Conservation (phyloP, 2,888 invertebrate genomes). For the Rhogogaster chlorosoma region DNA sequence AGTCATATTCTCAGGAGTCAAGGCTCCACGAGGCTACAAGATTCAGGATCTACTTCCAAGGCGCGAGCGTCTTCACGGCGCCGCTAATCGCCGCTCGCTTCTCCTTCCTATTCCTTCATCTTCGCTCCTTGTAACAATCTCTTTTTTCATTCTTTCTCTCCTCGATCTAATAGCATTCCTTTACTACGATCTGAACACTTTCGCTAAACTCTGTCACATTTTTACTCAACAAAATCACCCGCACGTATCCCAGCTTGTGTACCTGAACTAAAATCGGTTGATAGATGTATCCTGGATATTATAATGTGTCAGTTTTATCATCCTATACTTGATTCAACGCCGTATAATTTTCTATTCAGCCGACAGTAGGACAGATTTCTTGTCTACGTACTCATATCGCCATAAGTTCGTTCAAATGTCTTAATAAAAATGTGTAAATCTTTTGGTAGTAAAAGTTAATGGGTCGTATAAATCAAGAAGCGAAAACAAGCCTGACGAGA, state of each 20-base stretch:
- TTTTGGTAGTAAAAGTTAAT: neutral
- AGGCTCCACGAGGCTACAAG: constrained; percentile 1
- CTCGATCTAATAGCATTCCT: neutral
- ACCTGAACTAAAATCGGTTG: neutral
- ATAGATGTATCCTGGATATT: neutral
- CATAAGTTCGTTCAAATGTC: constrained; percentile 2
- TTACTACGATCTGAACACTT: neutral
- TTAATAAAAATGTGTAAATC: constrained; percentile 37
- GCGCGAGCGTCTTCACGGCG: constrained; percentile 55
- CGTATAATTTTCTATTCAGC: neutral
- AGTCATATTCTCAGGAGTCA: constrained; percentile 49
- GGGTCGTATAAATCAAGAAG: constrained; percentile 18
- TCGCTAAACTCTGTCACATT: neutral
- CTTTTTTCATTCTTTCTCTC: neutral
- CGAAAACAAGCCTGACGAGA: constrained; percentile 12
- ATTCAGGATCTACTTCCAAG: constrained; percentile 14
- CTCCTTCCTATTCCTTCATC: constrained; percentile 6
- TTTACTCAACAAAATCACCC: neutral
- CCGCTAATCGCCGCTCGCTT: constrained; percentile 55
- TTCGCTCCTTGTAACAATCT: neutral
- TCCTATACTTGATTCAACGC: neutral
- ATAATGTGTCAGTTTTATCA: neutral
- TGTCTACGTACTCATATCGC: neutral
- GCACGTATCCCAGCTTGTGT: neutral
- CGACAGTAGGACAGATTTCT: neutral